Evolutionary conservation across 53 echinoderm and acorn worm genomes (phyloP), one percentile per base, ranked within the genome.

Genomic region (Antedon mediterranea): DNA sequence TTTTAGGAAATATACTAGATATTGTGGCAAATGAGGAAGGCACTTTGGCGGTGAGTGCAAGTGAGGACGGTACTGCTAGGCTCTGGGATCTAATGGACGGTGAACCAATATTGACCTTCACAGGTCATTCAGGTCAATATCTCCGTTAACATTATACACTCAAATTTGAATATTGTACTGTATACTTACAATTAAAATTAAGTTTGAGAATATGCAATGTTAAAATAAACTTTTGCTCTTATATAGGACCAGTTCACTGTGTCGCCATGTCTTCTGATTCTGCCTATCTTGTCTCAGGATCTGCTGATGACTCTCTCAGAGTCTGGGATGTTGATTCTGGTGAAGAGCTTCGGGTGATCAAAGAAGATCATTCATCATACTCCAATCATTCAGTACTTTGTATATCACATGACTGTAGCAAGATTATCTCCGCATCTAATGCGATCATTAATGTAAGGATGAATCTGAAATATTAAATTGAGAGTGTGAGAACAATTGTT

Each of bases 1-100:
- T 15, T 30, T 41, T 43, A 90, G 90, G 83, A 44, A 78, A 82
- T 43, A 82, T 90, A 23, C 72, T 76, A 30, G 84, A 80, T 32
- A 80, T 90, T 32, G 79, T 82, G 32, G 83, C 85, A 8, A 90
- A 88, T 77, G 71, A 76, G 30, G 74, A 85, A 29, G 79, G 85
- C 71, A 81, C 82, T 7, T 76, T 88, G 30, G 31, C 91, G 75
- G 90, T 89, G 18, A 86, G 90, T 28, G 85, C 89, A 28, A 89
- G 89, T 28, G 74, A 78, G 31, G 87, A 91, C 30, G 86, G 90
- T 0, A 85, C 94, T 20, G 91, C 89, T 28, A 84, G 89, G 32
- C 79, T 94, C 28, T 94, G 94, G 94, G 91, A 94, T n/a, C 80
- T 94, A 42, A 82, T 79, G 0, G 42, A 79, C 26, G 94, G 91